A percentile compares a stretch with the other conserved stretches of the same genome.
Evolutionary conservation across 2,113 vertebrate genomes (phyloP).

Genomic region (Esox niger): DNA sequence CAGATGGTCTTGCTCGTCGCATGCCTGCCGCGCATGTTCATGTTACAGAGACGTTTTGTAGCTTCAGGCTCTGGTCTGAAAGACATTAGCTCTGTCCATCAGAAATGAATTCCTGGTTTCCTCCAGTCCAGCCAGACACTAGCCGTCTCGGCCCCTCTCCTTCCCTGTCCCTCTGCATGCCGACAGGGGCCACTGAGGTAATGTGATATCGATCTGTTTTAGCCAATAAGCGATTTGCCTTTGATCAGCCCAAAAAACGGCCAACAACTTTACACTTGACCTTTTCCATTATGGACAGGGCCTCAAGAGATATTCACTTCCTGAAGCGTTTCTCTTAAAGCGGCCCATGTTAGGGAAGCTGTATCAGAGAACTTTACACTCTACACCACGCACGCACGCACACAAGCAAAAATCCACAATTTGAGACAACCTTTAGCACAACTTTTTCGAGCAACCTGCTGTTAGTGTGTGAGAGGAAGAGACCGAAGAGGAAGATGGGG

Average conservation of each 20-base stretch:
- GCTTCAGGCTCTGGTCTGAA: slow-evolving; percentile 65
- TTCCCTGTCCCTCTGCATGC: slow-evolving; percentile 53
- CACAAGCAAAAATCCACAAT: slow-evolving; percentile 6
- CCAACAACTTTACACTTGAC: slow-evolving; percentile 66
- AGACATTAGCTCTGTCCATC: slow-evolving; percentile 70
- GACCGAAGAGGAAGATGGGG: too few relatives aligned
- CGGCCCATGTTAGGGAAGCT: slow-evolving; percentile 8
- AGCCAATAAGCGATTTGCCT: slow-evolving; percentile 62
- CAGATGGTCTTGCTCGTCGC: slow-evolving; percentile 69
- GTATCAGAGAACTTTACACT: background rate
- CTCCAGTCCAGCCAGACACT: slow-evolving; percentile 54
- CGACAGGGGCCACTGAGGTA: slow-evolving; percentile 56
- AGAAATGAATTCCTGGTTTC: slow-evolving; percentile 66
- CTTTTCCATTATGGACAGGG: slow-evolving; percentile 44
- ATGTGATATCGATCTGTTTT: slow-evolving; percentile 52
- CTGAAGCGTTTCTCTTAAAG: slow-evolving; percentile 42
- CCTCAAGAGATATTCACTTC: slow-evolving; percentile 44
- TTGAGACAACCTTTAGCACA: background rate
- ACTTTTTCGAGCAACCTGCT: too few relatives aligned
- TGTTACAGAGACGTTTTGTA: slow-evolving; percentile 64
- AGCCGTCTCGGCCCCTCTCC: slow-evolving; percentile 39
- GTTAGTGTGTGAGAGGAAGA: too few relatives aligned
- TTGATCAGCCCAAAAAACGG: slow-evolving; percentile 52
- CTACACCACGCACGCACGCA: slow-evolving; percentile 5
- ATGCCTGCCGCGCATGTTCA: slow-evolving; percentile 44